Evolutionary conservation across 2,113 vertebrate species (phyloP).

Genomic region (Mungos mungo): DNA sequence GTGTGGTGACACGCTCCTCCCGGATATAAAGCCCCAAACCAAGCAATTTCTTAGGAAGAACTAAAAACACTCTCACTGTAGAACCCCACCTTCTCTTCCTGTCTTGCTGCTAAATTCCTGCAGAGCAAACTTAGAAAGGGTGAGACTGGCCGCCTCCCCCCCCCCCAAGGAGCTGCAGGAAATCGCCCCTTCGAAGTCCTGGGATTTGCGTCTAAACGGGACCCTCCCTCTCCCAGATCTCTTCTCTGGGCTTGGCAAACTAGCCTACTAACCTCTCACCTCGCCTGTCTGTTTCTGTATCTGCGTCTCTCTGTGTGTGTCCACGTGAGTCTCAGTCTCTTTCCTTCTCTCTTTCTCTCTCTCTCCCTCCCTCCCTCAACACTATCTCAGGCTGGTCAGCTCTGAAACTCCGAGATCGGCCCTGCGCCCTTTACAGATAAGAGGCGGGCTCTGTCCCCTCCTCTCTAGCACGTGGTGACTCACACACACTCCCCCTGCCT

Average conservation of each 20-base stretch:
- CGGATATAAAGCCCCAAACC: slow-evolving; percentile 27
- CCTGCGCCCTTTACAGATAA: slow-evolving; percentile 50
- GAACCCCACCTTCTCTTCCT: slow-evolving; percentile 46
- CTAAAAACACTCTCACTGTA: neutral
- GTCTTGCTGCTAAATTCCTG: neutral
- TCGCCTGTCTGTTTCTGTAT: neutral
- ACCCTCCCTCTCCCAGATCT: neutral
- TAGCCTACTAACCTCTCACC: slow-evolving; percentile 25
- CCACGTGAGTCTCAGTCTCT: neutral
- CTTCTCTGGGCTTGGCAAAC: neutral
- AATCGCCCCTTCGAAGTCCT: neutral
- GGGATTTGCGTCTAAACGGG: neutral
- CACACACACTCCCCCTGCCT: neutral
- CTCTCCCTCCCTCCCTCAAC: neutral
- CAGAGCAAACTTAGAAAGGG: neutral
- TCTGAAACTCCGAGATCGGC: neutral
- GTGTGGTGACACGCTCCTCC: slow-evolving; percentile 17
- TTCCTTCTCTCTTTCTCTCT: neutral
- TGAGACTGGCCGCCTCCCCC: neutral
- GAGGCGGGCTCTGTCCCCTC: slow-evolving; percentile 52
- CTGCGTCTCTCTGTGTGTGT: neutral
- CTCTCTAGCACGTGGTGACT: slow-evolving; percentile 62
- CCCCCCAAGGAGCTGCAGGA: neutral
- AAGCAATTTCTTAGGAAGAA: neutral
- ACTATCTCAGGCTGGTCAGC: neutral